Percentiles rank a stretch among this genome's conserved stretches.
Conservation (phyloP, 2,113 vertebrate genomes). For the human (Homo sapiens) region GRCh38 chr3:115616001-115616500, state of each 20-base stretch:
- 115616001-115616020: background rate
- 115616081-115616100: background rate
- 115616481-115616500: background rate
- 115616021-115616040: background rate
- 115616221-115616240: background rate
- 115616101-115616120: background rate
- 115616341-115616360: background rate
- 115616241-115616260: background rate
- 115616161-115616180: background rate
- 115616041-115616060: background rate
- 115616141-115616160: background rate
- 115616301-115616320: background rate
- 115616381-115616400: background rate
- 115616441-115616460: background rate
- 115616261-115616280: background rate
- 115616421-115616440: background rate
- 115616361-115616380: background rate
- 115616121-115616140: background rate
- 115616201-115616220: accelerated
- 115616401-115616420: background rate
- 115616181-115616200: background rate
- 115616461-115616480: background rate
- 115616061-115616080: background rate
- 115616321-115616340: background rate
- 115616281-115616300: background rate